Evolutionary conservation across 2,113 vertebrate genomes (phyloP), one percentile per base, ranked within the genome.

Genomic region (Glaucomys volans): DNA sequence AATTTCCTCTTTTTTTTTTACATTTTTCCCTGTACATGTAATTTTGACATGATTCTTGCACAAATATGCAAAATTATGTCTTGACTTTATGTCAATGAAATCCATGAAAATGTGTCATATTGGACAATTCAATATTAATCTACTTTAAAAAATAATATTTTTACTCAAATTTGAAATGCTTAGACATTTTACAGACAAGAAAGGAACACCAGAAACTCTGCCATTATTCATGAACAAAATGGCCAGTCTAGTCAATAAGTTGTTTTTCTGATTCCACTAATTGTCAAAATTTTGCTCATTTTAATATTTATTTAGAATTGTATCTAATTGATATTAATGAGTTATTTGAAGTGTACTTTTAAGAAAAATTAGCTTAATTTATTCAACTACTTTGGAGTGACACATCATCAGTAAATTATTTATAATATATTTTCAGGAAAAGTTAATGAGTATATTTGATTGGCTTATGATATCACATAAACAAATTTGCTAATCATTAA

Each of bases 401-500:
- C 12, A 24, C 2, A 47, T 75, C 26, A 81, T 18, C 50, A 71
- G 26, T 71, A 54, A 81, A 57, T 91, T 91, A 88, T 89, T 79
- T 52, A 94, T 87, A n/a, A 80, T 88, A 80, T 2, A 80, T n/a
- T 87, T 74, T 62, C 4, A 90, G 28, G 16, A 62, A 92, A 81
- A 88, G 40, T 66, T 72, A 82, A 77, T 87, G 69, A 79, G 66
- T 90, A 93, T 87, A 66, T 42, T 91, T 6, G 37, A 35, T 83
- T 86, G 76, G 5, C 66, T 93, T 84, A 93, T 9, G 62, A 74
- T 47, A 52, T 59, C 47, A 50, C 44, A 54, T 85, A 57, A 95
- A 89, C 3, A 95, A 44, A 92, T 89, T 32, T 91, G 54, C 11
- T 84, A 74, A 81, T 69, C 16, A 40, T 96, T 44, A 57, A 72